Evolutionary conservation across 2,113 vertebrate genomes (phyloP).

Genomic region (Salvelinus fontinalis): DNA sequence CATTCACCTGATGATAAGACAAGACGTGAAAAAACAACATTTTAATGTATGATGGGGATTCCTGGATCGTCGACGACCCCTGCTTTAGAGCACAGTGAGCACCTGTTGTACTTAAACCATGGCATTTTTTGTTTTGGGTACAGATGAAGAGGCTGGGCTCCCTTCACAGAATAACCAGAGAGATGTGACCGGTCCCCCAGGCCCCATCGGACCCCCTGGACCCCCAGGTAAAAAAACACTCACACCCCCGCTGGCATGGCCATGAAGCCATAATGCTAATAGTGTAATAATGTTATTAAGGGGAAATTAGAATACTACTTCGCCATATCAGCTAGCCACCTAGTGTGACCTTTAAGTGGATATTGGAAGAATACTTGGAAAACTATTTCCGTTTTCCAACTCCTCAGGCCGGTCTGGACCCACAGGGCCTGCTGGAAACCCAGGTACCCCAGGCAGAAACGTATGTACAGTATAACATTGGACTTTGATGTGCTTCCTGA

Average conservation of each 20-base stretch:
- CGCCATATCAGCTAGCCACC: not conserved
- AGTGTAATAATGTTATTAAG: not conserved
- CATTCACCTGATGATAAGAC: no score
- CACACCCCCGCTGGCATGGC: not conserved
- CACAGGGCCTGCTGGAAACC: conserved; percentile 78
- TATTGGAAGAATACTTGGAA: conserved; percentile 10
- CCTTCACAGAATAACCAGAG: not conserved
- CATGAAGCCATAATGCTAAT: no score
- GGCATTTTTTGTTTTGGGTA: not conserved
- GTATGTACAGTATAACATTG: conserved; percentile 65
- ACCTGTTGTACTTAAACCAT: not conserved
- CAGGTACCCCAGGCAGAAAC: conserved; percentile 80
- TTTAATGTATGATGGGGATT: no score
- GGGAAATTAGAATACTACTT: no score
- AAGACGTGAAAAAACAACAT: no score
- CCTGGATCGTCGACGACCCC: no score
- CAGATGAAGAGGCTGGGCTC: not conserved
- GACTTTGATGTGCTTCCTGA: no score
- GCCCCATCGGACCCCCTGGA: conserved; percentile 6
- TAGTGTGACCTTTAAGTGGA: not conserved
- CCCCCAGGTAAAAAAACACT: conserved; percentile 7
- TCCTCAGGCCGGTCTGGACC: conserved; percentile 24
- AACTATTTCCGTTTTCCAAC: not conserved
- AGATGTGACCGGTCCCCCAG: conserved; percentile 2
- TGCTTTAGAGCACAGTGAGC: no score